phyloP scores from a whole-genome alignment of 2,888 invertebrate species.

The Epicampocera succincta region DNA sequence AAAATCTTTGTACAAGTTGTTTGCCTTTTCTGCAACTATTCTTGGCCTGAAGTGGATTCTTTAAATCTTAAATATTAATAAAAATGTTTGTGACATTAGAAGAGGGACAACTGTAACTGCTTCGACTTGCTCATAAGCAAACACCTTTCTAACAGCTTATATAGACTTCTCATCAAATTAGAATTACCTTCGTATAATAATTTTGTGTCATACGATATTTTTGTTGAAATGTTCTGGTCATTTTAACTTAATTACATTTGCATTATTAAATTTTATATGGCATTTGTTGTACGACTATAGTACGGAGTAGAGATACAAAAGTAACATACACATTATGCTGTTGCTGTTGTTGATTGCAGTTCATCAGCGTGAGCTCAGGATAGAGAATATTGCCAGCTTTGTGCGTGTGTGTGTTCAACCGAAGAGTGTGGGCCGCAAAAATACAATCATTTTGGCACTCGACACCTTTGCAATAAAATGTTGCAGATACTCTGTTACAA shows the following conservation, averaged over 20 bases:
- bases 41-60: no score
- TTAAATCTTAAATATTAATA: no score
- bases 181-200: background rate
- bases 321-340: constrained; percentile 17
- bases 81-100: no score
- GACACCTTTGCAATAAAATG: constrained; percentile 55
- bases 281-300: constrained; percentile 66
- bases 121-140: background rate
- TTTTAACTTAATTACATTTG: constrained; percentile 78
- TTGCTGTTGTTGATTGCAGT: constrained; percentile 54
- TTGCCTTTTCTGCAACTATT: no score
- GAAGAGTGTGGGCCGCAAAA: constrained; percentile 28
- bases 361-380: constrained; percentile 36
- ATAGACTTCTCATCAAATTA: no score
- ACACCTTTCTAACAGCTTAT: background rate
- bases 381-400: background rate
- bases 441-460: constrained; percentile 53
- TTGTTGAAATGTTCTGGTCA: constrained; percentile 67
- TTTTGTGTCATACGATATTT: constrained; percentile 16
- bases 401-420: background rate
- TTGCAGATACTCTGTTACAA: constrained; percentile 62
- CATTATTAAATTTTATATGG: constrained; percentile 79
- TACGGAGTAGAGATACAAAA: background rate
- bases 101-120: no score
- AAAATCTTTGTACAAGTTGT: no score